phyloP scores from a whole-genome alignment of 2,888 invertebrate species.

The Pachydiplax longipennis region DNA sequence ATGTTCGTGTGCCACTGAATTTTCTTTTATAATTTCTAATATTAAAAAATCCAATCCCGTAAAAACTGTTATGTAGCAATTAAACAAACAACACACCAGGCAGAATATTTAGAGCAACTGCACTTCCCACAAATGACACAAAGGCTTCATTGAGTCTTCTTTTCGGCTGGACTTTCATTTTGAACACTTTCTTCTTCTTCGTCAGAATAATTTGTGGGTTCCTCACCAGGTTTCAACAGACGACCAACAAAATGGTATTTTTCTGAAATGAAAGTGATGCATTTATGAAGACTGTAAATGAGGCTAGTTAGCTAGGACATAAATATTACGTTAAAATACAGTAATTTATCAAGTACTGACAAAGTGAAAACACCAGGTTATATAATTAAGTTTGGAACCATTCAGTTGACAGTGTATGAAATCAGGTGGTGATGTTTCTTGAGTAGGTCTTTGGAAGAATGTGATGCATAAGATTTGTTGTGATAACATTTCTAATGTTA shows the following conservation, averaged over 20 bases:
- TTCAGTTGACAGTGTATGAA: no score
- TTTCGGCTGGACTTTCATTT: slow-evolving; percentile 59
- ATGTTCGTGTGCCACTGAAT: neutral
- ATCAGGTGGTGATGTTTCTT: no score
- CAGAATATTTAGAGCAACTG: slow-evolving; percentile 31
- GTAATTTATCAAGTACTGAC: no score
- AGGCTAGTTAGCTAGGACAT: no score
- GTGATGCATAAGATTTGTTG: no score
- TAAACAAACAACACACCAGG: slow-evolving; percentile 44
- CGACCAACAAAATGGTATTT: slow-evolving; percentile 92
- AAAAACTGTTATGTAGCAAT: slow-evolving; percentile 38
- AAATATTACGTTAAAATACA: no score
- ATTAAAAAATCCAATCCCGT: slow-evolving; percentile 28
- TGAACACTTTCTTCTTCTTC: slow-evolving; percentile 73
- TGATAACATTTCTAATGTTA: no score
- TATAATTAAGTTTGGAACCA: no score
- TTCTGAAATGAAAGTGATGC: slow-evolving; percentile 68
- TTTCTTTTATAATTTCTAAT: neutral
- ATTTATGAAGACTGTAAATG: no score
- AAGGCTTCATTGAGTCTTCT: slow-evolving; percentile 53
- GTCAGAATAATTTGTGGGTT: slow-evolving; percentile 88
- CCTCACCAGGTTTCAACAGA: slow-evolving; percentile 89
- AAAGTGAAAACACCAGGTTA: no score
- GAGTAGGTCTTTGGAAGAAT: no score
- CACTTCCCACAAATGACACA: slow-evolving; percentile 23